These are phyloP conservation scores for Tenthredo distinguenda DNA, from an alignment of 2,888 invertebrate species.

Conservation along the genomic window DNA sequence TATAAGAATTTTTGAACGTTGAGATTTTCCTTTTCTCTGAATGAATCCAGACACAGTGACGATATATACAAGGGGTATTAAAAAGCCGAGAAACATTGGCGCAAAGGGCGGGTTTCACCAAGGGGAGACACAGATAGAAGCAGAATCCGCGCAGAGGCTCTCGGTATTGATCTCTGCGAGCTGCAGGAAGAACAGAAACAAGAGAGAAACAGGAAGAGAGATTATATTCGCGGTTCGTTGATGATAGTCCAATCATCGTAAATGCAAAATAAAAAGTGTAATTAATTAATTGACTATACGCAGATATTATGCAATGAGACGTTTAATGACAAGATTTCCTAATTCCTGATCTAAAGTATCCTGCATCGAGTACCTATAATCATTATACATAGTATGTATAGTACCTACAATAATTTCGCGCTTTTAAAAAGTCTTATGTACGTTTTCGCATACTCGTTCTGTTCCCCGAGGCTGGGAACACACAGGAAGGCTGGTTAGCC, in stretches of 20 bases:
- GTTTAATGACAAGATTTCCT: not conserved
- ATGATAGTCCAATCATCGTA: not conserved
- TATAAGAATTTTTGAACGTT: not conserved
- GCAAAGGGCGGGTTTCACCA: constrained; percentile 22
- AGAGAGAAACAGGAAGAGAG: not conserved
- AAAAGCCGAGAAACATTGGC: constrained; percentile 18
- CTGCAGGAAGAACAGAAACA: constrained; percentile 17
- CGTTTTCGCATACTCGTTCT: not conserved
- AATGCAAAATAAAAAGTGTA: not conserved
- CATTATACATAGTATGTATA: not conserved
- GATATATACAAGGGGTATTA: not conserved
- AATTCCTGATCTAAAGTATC: not conserved
- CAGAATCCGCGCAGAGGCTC: constrained; percentile 42
- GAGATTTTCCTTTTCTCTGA: not conserved
- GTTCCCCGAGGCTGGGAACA: not conserved
- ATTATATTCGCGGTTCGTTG: not conserved
- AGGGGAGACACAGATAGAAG: constrained; percentile 16
- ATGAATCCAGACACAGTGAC: not conserved
- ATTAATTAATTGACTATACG: not conserved
- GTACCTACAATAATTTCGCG: not conserved
- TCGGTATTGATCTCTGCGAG: constrained; percentile 34
- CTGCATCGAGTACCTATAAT: not conserved
- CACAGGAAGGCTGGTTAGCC: constrained; percentile 49
- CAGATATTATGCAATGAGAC: not conserved
- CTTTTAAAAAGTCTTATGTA: not conserved